Conservation (phyloP, 2,113 vertebrate genomes). For the Lophotis ruficrista region DNA sequence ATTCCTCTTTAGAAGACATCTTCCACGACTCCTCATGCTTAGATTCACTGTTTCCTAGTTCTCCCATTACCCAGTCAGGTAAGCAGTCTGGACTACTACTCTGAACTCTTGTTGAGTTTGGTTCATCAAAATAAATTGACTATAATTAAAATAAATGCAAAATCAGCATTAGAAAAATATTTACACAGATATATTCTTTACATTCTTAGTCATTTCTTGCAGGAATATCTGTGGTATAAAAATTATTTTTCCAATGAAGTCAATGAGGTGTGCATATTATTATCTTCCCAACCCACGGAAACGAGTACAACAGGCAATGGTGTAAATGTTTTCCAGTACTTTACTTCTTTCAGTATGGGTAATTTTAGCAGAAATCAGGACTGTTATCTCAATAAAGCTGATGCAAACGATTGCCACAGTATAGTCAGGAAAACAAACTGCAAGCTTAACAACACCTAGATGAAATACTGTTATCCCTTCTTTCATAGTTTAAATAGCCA, state of each 20-base stretch:
- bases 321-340: background rate
- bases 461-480: background rate
- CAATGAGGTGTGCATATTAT: background rate
- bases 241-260: background rate
- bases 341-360: background rate
- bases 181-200: background rate
- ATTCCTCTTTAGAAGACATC: constrained; percentile 49
- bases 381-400: background rate
- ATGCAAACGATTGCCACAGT: background rate
- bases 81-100: constrained; percentile 58
- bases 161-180: background rate
- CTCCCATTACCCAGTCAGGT: constrained; percentile 84
- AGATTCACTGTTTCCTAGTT: constrained; percentile 67
- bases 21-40: constrained; percentile 64
- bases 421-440: background rate
- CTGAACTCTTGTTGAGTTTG: constrained; percentile 56
- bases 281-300: background rate
- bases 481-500: background rate
- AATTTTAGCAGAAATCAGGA: background rate
- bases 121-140: constrained; percentile 92
- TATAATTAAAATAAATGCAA: constrained; percentile 64
- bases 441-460: background rate
- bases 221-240: background rate
- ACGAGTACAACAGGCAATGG: background rate
- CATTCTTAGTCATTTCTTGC: background rate